These are phyloP conservation scores for Tetheella fluctuosa DNA, from an alignment of 2,888 invertebrate species.

Conservation along the genomic window DNA sequence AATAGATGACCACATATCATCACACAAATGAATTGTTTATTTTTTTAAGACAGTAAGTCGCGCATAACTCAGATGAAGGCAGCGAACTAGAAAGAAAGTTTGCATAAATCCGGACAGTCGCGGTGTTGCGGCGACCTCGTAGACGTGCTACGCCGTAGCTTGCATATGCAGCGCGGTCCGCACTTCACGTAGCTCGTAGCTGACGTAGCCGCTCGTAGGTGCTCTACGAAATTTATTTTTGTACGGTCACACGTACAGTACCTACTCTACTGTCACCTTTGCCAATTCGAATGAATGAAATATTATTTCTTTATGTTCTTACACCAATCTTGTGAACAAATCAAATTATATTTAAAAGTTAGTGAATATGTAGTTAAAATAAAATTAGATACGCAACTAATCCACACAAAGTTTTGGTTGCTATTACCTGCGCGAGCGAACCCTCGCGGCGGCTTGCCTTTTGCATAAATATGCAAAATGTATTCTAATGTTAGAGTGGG, in stretches of 20 bases:
- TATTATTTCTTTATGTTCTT: not conserved
- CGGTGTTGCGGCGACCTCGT: constrained; percentile 8
- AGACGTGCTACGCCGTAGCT: constrained; percentile 11
- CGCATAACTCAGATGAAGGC: too few relatives aligned
- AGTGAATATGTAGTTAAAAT: not conserved
- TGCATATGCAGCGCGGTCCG: constrained; percentile 14
- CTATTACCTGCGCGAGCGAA: constrained; percentile 5
- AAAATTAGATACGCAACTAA: constrained; percentile 5
- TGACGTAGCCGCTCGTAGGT: constrained; percentile 6
- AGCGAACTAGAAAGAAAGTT: not conserved
- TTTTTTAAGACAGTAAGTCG: too few relatives aligned
- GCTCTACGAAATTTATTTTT: not conserved
- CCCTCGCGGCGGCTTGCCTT: not conserved
- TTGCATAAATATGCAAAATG: constrained; percentile 23
- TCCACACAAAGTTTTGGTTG: not conserved
- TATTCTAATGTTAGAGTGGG: constrained; percentile 21
- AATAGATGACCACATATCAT: too few relatives aligned
- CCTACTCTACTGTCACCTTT: not conserved
- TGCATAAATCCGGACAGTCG: not conserved
- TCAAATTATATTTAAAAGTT: too few relatives aligned
- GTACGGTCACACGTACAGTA: not conserved
- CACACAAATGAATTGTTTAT: too few relatives aligned
- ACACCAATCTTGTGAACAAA: not conserved
- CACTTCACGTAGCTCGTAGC: constrained; percentile 5
- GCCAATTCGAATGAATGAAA: not conserved